These are phyloP conservation scores for Protobothrops flavoviridis DNA, from an alignment of 2,113 vertebrate genomes.

Conservation along the genomic window DNA sequence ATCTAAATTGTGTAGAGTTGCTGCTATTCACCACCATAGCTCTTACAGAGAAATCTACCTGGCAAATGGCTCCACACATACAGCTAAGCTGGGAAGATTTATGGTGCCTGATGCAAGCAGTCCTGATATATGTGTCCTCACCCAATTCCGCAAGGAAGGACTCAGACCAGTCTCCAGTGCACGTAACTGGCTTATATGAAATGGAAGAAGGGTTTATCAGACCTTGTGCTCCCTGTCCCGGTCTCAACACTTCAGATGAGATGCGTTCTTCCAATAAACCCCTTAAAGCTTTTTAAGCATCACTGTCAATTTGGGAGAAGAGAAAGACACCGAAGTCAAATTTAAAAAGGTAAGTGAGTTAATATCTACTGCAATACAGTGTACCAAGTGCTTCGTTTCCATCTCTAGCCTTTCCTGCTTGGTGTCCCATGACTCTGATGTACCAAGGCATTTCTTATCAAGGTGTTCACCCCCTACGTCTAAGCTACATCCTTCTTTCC, in stretches of 20 bases:
- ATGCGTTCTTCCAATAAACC: not conserved
- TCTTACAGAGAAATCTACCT: not conserved
- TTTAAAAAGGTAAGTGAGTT: not conserved
- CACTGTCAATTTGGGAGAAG: not conserved
- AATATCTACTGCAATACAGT: not conserved
- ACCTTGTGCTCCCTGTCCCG: not conserved
- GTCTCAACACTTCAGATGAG: not conserved
- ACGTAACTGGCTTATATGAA: not conserved
- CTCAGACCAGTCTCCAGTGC: not conserved
- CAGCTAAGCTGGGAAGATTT: not conserved
- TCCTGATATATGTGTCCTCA: not conserved
- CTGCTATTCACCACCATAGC: not conserved
- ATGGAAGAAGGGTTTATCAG: not conserved
- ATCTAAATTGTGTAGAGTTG: not conserved
- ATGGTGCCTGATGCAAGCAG: not conserved
- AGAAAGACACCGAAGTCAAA: not conserved
- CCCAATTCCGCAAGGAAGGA: not conserved
- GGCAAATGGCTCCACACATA: not conserved
- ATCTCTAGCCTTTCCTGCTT: not conserved
- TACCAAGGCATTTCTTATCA: constrained; percentile 14
- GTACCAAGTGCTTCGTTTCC: accelerated
- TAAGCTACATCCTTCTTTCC: constrained; percentile 16
- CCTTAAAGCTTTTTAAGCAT: not conserved
- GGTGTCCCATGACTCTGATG: not conserved
- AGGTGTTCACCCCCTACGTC: not conserved